Evolutionary conservation across 1,140 invertebrate genomes (phyloP), one percentile per base, ranked within the genome.

Genomic region (Drosophila kikkawai): DNA sequence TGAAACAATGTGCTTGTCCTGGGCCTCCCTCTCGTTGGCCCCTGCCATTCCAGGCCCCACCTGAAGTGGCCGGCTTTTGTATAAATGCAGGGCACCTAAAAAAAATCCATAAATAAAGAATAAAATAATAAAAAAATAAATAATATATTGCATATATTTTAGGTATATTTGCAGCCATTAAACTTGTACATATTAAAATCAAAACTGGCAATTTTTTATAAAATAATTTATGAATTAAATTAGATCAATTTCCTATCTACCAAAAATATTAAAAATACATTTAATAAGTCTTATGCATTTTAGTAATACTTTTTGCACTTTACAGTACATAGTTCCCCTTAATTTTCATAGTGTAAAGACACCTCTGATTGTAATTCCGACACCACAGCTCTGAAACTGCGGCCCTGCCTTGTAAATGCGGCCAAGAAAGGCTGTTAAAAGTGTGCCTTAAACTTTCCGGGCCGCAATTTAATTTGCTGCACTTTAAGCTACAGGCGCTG

Each of bases 391-490:
- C 22, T 45, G 26, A n/a, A 6, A 39, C 53, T 56, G 53, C 13
- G 19, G 29, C 45, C 56, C 79, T 39, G 19, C 36, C 47, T 50
- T 80, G 61, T 44, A 66, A 61, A 80, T 69, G 68, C 60, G 50
- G 22, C 48, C 48, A 47, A 68, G 68, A 29, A 53, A 55, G 47
- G 26, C 22, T 45, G 37, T 29, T 26, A 44, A 48, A 65, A 65
- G 34, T 70, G 63, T 56, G 51, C 44, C 34, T 58, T 53, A 13
- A 76, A 59, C 36, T 60, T 51, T 59, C 39, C 53, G 41, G 44
- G 61, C 32, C 26, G 26, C 67, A 83, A 83, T 88, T 83, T 50
- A 83, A 88, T 87, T 87, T 75, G 69, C 66, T 80, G 84, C 84
- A 87, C 80, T 87, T 87, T 80, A 87, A 88, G 79, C 57, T 79